phyloP scores from a whole-genome alignment of 2,797 vertebrate genomes.

The Xiphophorus birchmanni region DNA sequence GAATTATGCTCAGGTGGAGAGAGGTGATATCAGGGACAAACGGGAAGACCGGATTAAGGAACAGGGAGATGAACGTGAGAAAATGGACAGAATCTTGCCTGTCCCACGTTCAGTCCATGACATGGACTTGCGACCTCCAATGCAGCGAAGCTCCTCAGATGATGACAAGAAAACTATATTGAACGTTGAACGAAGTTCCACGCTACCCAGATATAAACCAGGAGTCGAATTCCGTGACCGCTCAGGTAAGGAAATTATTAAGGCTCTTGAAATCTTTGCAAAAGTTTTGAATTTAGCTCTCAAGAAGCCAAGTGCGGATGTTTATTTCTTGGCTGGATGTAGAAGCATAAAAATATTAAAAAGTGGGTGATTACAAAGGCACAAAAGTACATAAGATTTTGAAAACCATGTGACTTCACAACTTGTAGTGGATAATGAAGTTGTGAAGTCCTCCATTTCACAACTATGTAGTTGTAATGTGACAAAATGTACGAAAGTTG shows the following conservation, averaged over 20 bases:
- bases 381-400: neutral
- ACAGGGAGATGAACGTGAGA: constrained; percentile 1
- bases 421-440: no score
- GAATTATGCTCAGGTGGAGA: constrained; percentile 14
- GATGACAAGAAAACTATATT: constrained; percentile 58
- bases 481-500: neutral
- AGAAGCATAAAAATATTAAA: neutral
- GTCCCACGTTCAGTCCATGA: constrained; percentile 55
- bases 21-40: constrained; percentile 24
- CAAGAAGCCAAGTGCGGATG: neutral
- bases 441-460: neutral
- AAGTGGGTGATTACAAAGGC: neutral
- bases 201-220: constrained; percentile 68
- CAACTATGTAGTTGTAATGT: neutral
- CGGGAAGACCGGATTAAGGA: constrained; percentile 35
- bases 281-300: neutral
- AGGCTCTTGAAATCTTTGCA: neutral
- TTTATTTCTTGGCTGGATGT: neutral
- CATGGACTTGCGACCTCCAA: constrained; percentile 50
- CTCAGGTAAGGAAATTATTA: constrained; percentile 66
- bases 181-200: constrained; percentile 67
- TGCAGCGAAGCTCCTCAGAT: constrained; percentile 74
- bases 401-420: neutral
- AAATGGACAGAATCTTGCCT: neutral
- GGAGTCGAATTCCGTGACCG: constrained; percentile 65